A percentile compares a stretch with the other conserved stretches of the same genome.
Conservation (phyloP, 2,797 vertebrate species). For the Potorous gilbertii region DNA sequence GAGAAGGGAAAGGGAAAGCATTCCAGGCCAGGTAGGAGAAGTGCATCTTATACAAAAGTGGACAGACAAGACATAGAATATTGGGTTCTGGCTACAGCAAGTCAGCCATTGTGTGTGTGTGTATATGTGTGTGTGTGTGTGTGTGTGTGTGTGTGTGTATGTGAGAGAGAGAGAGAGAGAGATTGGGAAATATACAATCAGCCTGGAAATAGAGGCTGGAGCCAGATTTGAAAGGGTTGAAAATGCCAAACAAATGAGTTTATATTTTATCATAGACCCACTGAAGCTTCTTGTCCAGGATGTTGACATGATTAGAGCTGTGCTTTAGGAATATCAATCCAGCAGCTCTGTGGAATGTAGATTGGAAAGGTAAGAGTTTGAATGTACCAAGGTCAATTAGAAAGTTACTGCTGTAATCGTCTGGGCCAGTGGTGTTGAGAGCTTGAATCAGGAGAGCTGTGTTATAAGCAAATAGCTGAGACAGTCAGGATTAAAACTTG, state of each 20-base stretch:
- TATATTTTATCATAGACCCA: not conserved
- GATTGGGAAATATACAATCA: not conserved
- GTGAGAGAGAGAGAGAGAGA: no score
- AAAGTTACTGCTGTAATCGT: not conserved
- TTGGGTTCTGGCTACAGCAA: no score
- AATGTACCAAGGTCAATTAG: not conserved
- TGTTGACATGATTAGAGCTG: not conserved
- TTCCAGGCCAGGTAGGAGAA: not conserved
- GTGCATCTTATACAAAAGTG: not conserved
- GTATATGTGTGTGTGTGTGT: no score
- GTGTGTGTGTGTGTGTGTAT: no score
- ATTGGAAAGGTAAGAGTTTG: not conserved
- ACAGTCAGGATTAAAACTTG: constrained; percentile 28
- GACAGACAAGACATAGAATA: no score
- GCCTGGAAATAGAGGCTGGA: not conserved
- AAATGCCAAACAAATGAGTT: not conserved
- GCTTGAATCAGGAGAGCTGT: not conserved
- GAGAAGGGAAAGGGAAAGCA: not conserved
- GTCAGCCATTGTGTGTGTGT: no score
- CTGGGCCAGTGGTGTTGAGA: not conserved
- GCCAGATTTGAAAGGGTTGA: not conserved
- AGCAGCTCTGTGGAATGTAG: not conserved
- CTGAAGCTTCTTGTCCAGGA: not conserved
- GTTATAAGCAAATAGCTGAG: constrained; percentile 9
- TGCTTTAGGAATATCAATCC: not conserved